Evolutionary conservation across 2,888 invertebrate species (phyloP).

Genomic region (Papilio gigon): DNA sequence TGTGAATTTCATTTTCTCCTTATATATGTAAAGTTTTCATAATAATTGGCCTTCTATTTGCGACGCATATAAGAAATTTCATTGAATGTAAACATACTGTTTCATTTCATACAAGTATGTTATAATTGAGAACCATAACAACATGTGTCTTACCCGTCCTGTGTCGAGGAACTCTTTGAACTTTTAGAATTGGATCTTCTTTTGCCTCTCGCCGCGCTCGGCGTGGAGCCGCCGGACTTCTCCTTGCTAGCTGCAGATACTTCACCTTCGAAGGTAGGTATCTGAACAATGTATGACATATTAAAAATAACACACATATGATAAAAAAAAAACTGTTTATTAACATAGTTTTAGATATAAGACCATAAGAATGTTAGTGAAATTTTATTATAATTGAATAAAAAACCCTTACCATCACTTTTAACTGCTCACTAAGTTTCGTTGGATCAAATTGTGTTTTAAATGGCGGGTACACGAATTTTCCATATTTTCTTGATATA

Average conservation of each 20-base stretch:
- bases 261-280: constrained; percentile 71
- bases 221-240: constrained; percentile 52
- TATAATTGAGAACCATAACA: too few relatives aligned
- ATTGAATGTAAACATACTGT: too few relatives aligned
- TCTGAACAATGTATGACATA: constrained; percentile 58
- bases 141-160: constrained; percentile 63
- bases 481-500: constrained; percentile 86
- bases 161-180: constrained; percentile 59
- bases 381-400: too few relatives aligned
- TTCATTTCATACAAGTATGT: too few relatives aligned
- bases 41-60: too few relatives aligned
- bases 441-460: constrained; percentile 86
- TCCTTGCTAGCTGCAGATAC: constrained; percentile 54
- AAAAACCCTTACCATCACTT: constrained; percentile 84
- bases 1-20: too few relatives aligned
- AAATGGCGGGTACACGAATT: constrained; percentile 88
- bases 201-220: constrained; percentile 54
- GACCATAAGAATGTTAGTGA: too few relatives aligned
- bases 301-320: too few relatives aligned
- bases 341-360: too few relatives aligned
- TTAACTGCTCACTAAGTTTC: constrained; percentile 84
- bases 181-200: constrained; percentile 67
- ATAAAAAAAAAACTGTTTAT: too few relatives aligned
- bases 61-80: too few relatives aligned
- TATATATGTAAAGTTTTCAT: too few relatives aligned